Evolutionary conservation across 2,113 vertebrate genomes (phyloP).

Genomic region (Stigmatopora argus): DNA sequence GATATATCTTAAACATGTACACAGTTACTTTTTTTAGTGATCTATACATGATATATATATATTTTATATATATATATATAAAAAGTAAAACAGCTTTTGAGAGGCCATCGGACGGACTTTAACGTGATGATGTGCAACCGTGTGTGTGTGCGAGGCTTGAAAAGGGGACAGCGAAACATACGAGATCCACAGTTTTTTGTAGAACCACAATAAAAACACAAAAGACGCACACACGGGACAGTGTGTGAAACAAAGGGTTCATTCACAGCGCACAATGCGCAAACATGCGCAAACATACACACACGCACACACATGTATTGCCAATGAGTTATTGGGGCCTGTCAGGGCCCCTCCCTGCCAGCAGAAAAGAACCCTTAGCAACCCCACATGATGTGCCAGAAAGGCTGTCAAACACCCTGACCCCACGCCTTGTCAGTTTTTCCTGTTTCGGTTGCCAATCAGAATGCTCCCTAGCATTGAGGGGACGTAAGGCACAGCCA

Average conservation of each 20-base stretch:
- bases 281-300: conserved; percentile 31
- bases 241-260: conserved; percentile 33
- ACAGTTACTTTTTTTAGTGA: conserved; percentile 99
- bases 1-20: conserved; percentile 94
- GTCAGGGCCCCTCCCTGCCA: conserved; percentile 78
- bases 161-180: conserved; percentile 42
- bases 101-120: conserved; percentile 97
- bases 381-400: conserved; percentile 69
- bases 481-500: conserved; percentile 47
- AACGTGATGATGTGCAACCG: conserved; percentile 80
- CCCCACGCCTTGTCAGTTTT: conserved; percentile 21
- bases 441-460: conserved; percentile 50
- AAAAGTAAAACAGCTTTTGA: conserved; percentile 77
- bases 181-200: conserved; percentile 77
- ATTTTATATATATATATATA: conserved; percentile 93
- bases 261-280: conserved; percentile 50
- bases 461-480: conserved; percentile 16
- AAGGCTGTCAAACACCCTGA: conserved; percentile 66
- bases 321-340: conserved; percentile 61
- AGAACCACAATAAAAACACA: conserved; percentile 27
- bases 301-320: conserved; percentile 24
- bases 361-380: conserved; percentile 78
- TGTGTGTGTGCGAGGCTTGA: conserved; percentile 67
- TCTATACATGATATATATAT: conserved; percentile 99
- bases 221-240: conserved; percentile 39